Evolutionary conservation across 2,113 vertebrate genomes (phyloP).

Genomic region (Tretioscincus oriximinensis): DNA sequence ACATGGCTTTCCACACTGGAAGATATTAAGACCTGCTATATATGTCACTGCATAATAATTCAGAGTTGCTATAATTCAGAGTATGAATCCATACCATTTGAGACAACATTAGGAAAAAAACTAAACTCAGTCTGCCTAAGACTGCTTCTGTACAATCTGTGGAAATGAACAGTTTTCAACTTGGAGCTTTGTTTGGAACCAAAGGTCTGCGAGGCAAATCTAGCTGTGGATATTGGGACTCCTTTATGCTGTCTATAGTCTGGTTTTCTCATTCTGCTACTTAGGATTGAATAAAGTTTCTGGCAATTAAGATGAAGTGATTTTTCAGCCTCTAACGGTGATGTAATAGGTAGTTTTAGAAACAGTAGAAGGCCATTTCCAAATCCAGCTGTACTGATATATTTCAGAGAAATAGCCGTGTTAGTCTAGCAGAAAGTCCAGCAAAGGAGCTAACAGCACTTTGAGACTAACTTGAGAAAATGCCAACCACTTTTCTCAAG

Average conservation of each 20-base stretch:
- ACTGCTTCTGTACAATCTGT: background rate
- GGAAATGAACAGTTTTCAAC: background rate
- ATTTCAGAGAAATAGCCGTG: too few species aligned
- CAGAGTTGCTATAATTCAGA: too few species aligned
- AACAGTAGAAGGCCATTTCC: background rate
- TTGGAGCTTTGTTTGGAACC: background rate
- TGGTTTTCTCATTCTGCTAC: background rate
- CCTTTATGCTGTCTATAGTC: too few species aligned
- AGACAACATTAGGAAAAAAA: background rate
- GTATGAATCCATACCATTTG: conserved; percentile 15
- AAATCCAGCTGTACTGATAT: background rate
- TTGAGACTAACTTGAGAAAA: too few species aligned
- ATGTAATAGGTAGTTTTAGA: background rate
- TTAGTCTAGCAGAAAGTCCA: too few species aligned
- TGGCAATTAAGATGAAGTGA: background rate
- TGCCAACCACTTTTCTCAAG: too few species aligned
- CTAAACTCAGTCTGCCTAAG: background rate
- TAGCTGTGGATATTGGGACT: background rate
- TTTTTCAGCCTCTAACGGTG: background rate
- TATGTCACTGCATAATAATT: conserved; percentile 35
- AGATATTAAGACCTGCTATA: conserved; percentile 34
- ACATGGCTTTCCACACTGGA: background rate
- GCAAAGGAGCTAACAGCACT: too few species aligned
- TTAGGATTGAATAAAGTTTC: background rate
- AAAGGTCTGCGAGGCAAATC: background rate